A percentile compares a stretch with the other conserved stretches of the same genome.
These are phyloP conservation scores for Odontocolon sp. DNA, from an alignment of 2,888 invertebrate species.

Conservation along the genomic window DNA sequence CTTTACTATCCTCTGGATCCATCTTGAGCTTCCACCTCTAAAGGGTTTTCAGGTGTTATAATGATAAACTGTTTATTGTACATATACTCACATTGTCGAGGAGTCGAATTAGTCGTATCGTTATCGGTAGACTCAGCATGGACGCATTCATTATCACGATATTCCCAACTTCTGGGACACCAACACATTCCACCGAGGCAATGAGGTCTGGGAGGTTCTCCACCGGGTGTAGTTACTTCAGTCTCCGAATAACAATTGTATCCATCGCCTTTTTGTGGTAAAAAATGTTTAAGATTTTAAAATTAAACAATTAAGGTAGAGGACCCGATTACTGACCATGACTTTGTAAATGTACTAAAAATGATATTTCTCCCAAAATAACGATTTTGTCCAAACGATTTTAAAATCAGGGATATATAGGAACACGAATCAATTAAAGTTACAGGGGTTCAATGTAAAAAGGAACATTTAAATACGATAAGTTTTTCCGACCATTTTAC, in stretches of 20 bases:
- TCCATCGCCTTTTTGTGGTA: slow-evolving; percentile 78
- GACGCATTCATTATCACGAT: slow-evolving; percentile 70
- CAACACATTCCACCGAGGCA: slow-evolving; percentile 83
- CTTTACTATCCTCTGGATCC: background rate
- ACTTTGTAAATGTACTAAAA: no score
- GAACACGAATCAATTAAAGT: no score
- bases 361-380: no score
- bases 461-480: no score
- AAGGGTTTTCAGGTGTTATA: background rate
- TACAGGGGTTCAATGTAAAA: no score
- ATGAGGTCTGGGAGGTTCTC: slow-evolving; percentile 71
- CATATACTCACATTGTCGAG: slow-evolving; percentile 55
- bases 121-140: slow-evolving; percentile 61
- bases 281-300: no score
- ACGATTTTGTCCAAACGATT: no score
- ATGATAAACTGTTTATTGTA: background rate
- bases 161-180: slow-evolving; percentile 83
- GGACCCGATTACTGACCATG: no score
- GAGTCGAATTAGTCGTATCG: slow-evolving; percentile 40
- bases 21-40: slow-evolving; percentile 2
- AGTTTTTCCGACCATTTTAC: no score
- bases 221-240: slow-evolving; percentile 68
- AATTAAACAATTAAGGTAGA: slow-evolving; percentile 2
- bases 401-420: no score
- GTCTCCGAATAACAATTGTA: slow-evolving; percentile 79